These are phyloP conservation scores for Hydra vulgaris DNA, from an alignment of 30 jellyfish, hydroid and myxozoan genomes.

Conservation along the genomic window DNA sequence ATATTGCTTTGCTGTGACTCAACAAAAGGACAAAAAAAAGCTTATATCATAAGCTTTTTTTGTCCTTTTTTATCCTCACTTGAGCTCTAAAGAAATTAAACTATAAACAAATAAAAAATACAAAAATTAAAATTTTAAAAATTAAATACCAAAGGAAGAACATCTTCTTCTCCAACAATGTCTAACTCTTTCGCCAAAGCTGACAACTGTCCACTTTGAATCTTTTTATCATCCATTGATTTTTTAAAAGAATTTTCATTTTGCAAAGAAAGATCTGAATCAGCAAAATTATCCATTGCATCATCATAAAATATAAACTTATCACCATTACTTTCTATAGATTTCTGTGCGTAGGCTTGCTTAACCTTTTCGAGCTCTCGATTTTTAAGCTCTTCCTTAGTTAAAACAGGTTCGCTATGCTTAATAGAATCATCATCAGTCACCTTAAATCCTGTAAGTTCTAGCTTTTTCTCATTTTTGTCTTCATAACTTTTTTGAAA, in stretches of 20 bases:
- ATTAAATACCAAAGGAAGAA: background rate
- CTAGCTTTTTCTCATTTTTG: conserved; percentile 28
- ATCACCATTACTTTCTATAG: conserved; percentile 1
- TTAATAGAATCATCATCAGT: conserved; percentile 29
- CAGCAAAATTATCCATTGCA: conserved; percentile 28
- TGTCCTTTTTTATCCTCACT: too few species aligned
- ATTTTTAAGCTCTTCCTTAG: conserved; percentile 38
- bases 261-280: conserved; percentile 3
- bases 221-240: conserved; percentile 9
- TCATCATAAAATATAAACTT: conserved; percentile 9
- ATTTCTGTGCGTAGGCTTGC: conserved; percentile 29
- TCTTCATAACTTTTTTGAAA: conserved; percentile 42
- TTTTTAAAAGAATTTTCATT: conserved; percentile 1
- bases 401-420: conserved; percentile 37
- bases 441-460: conserved; percentile 57
- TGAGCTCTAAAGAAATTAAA: too few species aligned
- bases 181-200: conserved; percentile 6
- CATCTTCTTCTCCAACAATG: background rate
- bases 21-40: too few species aligned
- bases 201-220: background rate
- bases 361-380: conserved; percentile 23
- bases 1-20: too few species aligned
- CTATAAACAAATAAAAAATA: background rate
- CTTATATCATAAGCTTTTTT: too few species aligned
- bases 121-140: background rate